Evolutionary conservation across 2,797 vertebrate species (phyloP).

Genomic region (Platalea minor): DNA sequence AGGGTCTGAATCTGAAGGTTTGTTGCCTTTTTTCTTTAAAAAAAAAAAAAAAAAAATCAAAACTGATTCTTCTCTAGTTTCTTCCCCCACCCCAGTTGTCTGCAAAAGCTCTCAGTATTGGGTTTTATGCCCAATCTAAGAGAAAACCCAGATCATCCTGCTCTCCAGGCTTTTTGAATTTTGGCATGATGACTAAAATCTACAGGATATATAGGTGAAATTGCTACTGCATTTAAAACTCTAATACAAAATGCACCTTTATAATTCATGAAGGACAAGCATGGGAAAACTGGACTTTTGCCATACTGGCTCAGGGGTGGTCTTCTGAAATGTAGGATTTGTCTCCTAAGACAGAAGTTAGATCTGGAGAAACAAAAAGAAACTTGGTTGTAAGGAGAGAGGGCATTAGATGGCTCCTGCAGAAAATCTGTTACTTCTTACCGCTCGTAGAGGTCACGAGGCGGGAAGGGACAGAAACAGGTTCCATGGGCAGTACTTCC

Average conservation of each 20-base stretch:
- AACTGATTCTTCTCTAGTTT: neutral
- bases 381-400: neutral
- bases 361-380: neutral
- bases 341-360: neutral
- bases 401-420: neutral
- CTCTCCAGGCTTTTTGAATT: neutral
- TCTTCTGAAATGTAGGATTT: neutral
- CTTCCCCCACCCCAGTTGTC: fast-evolving
- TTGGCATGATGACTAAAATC: neutral
- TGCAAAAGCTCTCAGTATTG: neutral
- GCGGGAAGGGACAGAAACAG: neutral
- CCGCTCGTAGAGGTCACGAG: neutral
- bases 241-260: neutral
- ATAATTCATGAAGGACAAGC: neutral
- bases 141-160: neutral
- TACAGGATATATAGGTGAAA: neutral
- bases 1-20: neutral
- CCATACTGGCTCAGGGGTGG: neutral
- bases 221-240: neutral
- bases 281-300: neutral
- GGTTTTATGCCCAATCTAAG: neutral
- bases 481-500: neutral
- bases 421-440: neutral
- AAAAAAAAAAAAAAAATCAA: neutral
- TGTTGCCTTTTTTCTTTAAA: neutral